Evolutionary conservation across 2,113 vertebrate genomes (phyloP).

Genomic region (Tragelaphus strepsiceros): DNA sequence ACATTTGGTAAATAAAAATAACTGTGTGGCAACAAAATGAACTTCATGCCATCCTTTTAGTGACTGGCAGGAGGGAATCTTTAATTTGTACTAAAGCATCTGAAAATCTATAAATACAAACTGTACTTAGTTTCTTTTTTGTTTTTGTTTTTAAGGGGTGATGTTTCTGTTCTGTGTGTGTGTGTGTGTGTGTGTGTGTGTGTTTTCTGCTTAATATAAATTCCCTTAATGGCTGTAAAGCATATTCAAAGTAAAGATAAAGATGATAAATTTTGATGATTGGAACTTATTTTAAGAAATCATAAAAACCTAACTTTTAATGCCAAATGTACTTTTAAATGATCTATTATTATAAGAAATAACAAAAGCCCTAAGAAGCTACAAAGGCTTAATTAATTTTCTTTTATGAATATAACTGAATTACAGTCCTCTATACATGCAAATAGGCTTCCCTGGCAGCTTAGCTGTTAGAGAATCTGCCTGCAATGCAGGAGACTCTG

Average conservation of each 20-base stretch:
- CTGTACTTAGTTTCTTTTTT: constrained; percentile 23
- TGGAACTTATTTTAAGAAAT: background rate
- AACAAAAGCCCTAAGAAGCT: background rate
- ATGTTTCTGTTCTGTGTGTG: background rate
- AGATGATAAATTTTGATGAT: background rate
- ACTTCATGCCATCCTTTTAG: background rate
- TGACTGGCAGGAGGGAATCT: constrained; percentile 36
- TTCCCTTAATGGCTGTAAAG: background rate
- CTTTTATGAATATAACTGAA: background rate
- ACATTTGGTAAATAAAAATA: constrained; percentile 74
- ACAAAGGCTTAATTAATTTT: background rate
- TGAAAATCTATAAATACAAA: constrained; percentile 39
- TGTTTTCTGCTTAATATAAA: background rate
- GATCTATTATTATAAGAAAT: background rate
- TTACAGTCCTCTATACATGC: background rate
- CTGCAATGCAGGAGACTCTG: background rate
- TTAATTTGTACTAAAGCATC: constrained; percentile 42
- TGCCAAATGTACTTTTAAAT: background rate
- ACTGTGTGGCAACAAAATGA: constrained; percentile 65
- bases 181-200: background rate
- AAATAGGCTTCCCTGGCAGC: background rate
- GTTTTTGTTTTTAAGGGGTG: background rate
- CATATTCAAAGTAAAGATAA: constrained; percentile 34
- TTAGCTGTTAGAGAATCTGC: background rate
- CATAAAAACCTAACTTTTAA: background rate